These are phyloP conservation scores for Antedon mediterranea DNA, from an alignment of 53 echinoderm and acorn worm species.

Conservation along the genomic window DNA sequence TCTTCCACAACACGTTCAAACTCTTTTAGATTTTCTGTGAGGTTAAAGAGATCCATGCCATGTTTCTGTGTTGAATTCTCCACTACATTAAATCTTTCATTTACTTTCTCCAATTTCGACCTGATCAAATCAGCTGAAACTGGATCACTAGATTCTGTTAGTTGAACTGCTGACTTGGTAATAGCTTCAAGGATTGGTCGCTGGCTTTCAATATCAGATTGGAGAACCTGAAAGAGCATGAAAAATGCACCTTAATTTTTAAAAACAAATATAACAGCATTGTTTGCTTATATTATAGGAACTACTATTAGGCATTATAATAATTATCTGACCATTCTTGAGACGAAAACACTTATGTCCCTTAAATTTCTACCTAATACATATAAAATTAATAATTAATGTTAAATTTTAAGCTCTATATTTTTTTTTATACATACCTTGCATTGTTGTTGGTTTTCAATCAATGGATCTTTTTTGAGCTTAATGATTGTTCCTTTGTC, in stretches of 20 bases:
- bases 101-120: conserved; percentile 53
- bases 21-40: conserved; percentile 76
- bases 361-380: too few species aligned
- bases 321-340: too few species aligned
- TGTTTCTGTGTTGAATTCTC: conserved; percentile 34
- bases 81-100: conserved; percentile 44
- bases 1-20: conserved; percentile 72
- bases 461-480: conserved; percentile 63
- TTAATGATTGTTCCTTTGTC: conserved; percentile 89
- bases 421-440: conserved; percentile 70
- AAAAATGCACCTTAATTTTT: too few species aligned
- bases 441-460: conserved; percentile 74
- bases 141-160: conserved; percentile 60
- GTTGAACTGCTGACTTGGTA: conserved; percentile 46
- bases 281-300: too few species aligned
- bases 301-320: too few species aligned
- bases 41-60: conserved; percentile 37
- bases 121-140: conserved; percentile 52
- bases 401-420: too few species aligned
- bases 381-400: too few species aligned
- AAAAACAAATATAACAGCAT: too few species aligned
- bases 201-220: conserved; percentile 90
- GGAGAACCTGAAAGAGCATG: conserved; percentile 58
- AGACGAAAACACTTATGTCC: too few species aligned
- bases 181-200: conserved; percentile 63